A percentile compares a stretch with the other conserved stretches of the same genome.
These are phyloP conservation scores for Microcebus ravelobensis DNA, from an alignment of 2,113 vertebrate genomes.

Conservation along the genomic window DNA sequence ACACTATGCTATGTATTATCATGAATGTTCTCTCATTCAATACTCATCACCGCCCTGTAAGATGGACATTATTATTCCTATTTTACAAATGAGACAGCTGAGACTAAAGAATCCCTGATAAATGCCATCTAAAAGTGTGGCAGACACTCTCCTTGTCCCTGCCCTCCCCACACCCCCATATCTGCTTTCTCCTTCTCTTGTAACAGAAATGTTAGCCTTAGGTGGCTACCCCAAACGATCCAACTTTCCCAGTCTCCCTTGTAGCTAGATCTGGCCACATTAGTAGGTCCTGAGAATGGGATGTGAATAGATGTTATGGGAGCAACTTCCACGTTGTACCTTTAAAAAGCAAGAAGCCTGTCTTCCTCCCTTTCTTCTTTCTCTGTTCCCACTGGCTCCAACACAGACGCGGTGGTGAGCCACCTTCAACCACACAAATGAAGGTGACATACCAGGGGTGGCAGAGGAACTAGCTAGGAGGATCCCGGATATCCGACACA, in stretches of 20 bases:
- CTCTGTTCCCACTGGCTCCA: background rate
- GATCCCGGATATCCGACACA: background rate
- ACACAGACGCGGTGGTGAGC: background rate
- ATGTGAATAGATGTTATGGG: background rate
- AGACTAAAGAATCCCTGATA: background rate
- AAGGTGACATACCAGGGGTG: background rate
- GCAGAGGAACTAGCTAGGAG: background rate
- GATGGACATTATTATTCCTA: background rate
- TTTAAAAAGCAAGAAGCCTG: background rate
- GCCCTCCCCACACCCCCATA: background rate
- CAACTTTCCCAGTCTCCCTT: background rate
- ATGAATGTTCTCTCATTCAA: background rate
- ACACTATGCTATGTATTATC: background rate
- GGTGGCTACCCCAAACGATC: background rate
- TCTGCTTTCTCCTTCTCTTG: background rate
- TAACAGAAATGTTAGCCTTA: background rate
- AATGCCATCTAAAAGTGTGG: background rate
- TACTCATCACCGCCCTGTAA: background rate
- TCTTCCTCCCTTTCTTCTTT: background rate
- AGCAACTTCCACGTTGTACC: background rate
- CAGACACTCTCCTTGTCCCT: background rate
- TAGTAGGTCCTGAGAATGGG: background rate
- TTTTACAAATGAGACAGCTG: background rate
- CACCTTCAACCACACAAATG: background rate
- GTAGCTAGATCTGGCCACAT: background rate